Evolutionary conservation across 1,140 invertebrate genomes (phyloP), one percentile per base, ranked within the genome.

Genomic region (Epicauta chinensis): DNA sequence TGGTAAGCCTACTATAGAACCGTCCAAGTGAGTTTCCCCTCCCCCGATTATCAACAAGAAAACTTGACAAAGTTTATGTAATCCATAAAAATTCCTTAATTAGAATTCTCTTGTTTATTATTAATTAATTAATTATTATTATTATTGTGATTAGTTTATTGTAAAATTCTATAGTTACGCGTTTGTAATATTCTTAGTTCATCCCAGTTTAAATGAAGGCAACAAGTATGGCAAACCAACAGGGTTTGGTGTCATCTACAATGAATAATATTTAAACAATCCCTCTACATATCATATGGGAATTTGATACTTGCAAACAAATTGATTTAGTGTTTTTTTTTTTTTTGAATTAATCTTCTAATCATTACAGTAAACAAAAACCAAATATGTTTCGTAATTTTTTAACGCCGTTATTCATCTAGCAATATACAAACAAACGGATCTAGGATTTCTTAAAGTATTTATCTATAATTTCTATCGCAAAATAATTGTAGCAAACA

Each of bases 281-380:
- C 50, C 47, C 59, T 35, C 16, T 29, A 62, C 58, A 62, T 60
- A 60, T 62, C 60, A 60, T 42, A 53, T 32, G 52, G 58, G 55
- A 55, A 42, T 31, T 48, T 59, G 53, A 52, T 42, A 46, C 40
- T 60, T 50, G 56, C 59, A 58, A 59, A 60, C 37, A 51, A 51
- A 52, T 52, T 43, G 56, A 53, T 55, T 59, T 59, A 65, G 56
- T 61, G 59, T 65, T 63, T 63, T 63, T 50, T 23, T 23, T 3
- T 23, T 63, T 50, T 23, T 23, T 3, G 4, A 63, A 60, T 59
- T 55, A 58, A 54, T 46, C 54, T 52, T 63, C 52, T 64, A 65
- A 59, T 57, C 57, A 57, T 56, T 55, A 60, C 53, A 40, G 17
- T 44, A 46, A 48, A 48, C 32, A 45, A 47, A 47, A 23, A 23